Conservation (phyloP, 2,888 invertebrate genomes). For the Eristalis tenax region DNA sequence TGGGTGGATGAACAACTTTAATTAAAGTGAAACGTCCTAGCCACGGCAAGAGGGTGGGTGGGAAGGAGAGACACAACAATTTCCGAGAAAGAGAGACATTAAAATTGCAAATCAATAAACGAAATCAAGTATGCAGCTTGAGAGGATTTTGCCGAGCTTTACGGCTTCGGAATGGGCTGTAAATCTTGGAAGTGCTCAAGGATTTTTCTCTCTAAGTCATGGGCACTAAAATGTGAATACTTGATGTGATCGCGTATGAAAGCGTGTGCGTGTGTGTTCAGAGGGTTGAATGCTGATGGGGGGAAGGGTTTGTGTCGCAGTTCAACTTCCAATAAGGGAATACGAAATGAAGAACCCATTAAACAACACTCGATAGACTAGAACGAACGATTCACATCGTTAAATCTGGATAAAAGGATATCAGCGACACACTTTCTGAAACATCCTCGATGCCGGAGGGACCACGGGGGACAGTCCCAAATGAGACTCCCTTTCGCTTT, state of each 20-base stretch:
- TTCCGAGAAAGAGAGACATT: slow-evolving; percentile 17
- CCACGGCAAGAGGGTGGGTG: background rate
- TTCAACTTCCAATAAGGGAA: background rate
- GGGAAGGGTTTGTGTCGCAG: background rate
- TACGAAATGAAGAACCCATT: background rate
- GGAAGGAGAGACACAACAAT: background rate
- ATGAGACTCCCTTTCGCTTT: background rate
- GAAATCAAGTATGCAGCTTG: slow-evolving; percentile 44
- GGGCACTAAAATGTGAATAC: slow-evolving; percentile 7
- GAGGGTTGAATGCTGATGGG: background rate
- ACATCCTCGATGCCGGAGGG: no score
- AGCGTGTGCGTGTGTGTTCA: background rate
- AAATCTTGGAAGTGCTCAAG: background rate
- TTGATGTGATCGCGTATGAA: background rate
- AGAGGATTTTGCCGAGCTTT: slow-evolving; percentile 18
- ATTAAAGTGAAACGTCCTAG: background rate
- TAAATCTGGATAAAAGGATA: background rate
- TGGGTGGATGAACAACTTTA: background rate
- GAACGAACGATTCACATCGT: background rate
- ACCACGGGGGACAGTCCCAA: background rate
- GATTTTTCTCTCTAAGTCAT: slow-evolving; percentile 1
- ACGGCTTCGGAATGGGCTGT: background rate
- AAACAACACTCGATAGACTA: background rate
- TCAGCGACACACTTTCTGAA: no score
- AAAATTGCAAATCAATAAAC: slow-evolving; percentile 57